Evolutionary conservation across 2,888 invertebrate genomes (phyloP).

Genomic region (Nasonovia ribisnigri): DNA sequence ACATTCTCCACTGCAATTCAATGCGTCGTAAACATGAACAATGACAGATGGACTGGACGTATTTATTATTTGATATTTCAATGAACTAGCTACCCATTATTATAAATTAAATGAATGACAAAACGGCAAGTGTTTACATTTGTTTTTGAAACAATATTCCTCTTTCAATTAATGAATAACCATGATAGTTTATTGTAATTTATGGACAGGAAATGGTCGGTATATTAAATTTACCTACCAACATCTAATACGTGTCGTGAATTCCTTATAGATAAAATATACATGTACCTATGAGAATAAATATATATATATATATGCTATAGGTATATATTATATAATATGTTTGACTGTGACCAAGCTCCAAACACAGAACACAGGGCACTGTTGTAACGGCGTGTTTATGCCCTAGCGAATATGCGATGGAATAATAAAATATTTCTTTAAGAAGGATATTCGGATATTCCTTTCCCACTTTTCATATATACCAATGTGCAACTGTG

Average conservation of each 20-base stretch:
- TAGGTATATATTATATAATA: not conserved
- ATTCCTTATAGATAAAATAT: not conserved
- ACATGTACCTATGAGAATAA: no score
- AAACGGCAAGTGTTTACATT: not conserved
- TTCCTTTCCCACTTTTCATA: not conserved
- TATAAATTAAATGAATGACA: not conserved
- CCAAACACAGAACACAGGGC: not conserved
- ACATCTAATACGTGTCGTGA: not conserved
- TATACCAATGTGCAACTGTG: not conserved
- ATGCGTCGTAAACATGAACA: not conserved
- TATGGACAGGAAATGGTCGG: not conserved
- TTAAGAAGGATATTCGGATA: not conserved
- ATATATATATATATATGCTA: not conserved
- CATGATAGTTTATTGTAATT: not conserved
- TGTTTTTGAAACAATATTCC: not conserved
- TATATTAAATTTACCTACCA: not conserved
- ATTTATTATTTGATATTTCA: not conserved
- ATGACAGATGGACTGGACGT: not conserved
- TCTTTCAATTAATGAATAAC: not conserved
- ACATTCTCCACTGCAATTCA: not conserved
- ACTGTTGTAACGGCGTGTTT: not conserved
- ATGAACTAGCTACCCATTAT: not conserved
- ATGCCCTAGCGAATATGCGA: not conserved
- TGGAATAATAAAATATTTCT: not conserved
- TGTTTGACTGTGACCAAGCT: not conserved